A percentile compares a stretch with the other conserved stretches of the same genome.
phyloP scores from a whole-genome alignment of 2,797 vertebrate genomes.

The Xenops minutus region DNA sequence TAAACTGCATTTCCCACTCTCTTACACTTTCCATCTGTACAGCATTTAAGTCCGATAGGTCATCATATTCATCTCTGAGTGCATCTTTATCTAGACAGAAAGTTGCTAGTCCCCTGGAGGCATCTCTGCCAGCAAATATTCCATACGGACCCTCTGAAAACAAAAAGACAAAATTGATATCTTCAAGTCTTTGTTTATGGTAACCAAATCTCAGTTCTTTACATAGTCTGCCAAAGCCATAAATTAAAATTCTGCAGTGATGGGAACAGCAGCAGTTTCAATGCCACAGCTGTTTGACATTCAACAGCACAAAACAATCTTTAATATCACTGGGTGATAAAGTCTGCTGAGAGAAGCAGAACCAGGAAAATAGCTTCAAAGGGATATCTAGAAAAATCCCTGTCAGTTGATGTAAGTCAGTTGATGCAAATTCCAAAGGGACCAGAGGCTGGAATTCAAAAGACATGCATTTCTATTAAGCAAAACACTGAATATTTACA shows the following conservation, averaged over 20 bases:
- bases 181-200: constrained; percentile 6
- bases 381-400: constrained; percentile 2
- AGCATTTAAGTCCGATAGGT: constrained; percentile 95
- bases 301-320: neutral
- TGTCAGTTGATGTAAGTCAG: constrained; percentile 4
- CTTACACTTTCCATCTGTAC: constrained; percentile 99
- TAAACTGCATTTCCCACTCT: constrained; percentile 99
- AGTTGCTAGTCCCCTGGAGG: constrained; percentile 94
- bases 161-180: constrained; percentile 53
- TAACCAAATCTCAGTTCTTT: neutral
- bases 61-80: constrained; percentile 94
- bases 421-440: constrained; percentile 25
- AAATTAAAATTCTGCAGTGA: neutral
- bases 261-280: neutral
- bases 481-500: neutral
- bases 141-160: constrained; percentile 93
- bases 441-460: constrained; percentile 40
- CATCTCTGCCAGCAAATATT: constrained; percentile 96
- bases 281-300: neutral
- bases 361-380: neutral
- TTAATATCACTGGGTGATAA: neutral
- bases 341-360: constrained; percentile 27
- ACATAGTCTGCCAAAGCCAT: neutral
- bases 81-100: constrained; percentile 97
- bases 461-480: constrained; percentile 16